Evolutionary conservation across 2,113 vertebrate genomes (phyloP).

Genomic region (Tursiops truncatus): DNA sequence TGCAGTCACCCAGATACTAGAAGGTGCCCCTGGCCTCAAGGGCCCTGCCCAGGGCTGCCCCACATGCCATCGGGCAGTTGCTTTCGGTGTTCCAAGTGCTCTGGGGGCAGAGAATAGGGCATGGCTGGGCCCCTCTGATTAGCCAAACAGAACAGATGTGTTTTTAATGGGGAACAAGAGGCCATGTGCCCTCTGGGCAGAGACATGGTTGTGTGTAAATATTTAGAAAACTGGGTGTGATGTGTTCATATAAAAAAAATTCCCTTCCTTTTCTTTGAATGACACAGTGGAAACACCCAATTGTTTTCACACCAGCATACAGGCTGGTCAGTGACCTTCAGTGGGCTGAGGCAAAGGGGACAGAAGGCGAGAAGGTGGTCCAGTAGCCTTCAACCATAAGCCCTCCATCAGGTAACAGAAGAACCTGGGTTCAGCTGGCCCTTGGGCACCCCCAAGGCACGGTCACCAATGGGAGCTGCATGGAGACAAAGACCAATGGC

Average conservation of each 20-base stretch:
- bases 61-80: accelerated
- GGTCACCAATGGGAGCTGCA: too few relatives aligned
- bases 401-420: too few relatives aligned
- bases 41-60: too few relatives aligned
- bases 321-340: not conserved
- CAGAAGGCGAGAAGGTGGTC: not conserved
- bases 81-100: accelerated
- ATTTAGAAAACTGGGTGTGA: slow-evolving; percentile 53
- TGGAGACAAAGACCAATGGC: not conserved
- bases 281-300: not conserved
- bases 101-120: not conserved
- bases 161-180: not conserved
- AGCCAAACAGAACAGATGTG: not conserved
- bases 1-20: accelerated
- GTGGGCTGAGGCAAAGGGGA: not conserved
- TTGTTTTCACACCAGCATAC: accelerated
- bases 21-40: not conserved
- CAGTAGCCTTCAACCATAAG: not conserved
- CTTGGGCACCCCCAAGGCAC: not conserved
- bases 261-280: not conserved
- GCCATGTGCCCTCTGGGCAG: not conserved
- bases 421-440: not conserved
- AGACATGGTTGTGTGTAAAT: not conserved
- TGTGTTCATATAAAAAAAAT: not conserved
- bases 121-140: not conserved